Percentiles rank a stretch among this genome's conserved stretches.
Evolutionary conservation across 2,797 vertebrate species (phyloP).

Genomic region (Argya squamiceps): DNA sequence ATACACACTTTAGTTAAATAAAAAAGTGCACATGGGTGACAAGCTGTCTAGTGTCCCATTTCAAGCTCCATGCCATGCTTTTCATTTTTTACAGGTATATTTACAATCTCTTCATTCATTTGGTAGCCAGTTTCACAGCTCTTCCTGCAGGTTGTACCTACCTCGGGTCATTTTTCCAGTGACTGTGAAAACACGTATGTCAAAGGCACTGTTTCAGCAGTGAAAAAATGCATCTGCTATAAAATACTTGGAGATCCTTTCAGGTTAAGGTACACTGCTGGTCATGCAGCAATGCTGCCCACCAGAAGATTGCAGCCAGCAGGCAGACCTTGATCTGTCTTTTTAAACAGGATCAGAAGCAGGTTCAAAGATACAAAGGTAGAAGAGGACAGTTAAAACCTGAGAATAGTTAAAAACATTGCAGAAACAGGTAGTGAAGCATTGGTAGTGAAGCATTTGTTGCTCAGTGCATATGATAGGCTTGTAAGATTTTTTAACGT

Average conservation of each 20-base stretch:
- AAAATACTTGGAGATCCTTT: not conserved
- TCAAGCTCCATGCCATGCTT: not conserved
- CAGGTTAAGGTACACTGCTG: not conserved
- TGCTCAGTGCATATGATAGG: not conserved
- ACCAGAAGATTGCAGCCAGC: not conserved
- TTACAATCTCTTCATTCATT: not conserved
- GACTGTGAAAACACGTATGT: fast-evolving
- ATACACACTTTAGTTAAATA: not conserved
- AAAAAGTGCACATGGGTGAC: not conserved
- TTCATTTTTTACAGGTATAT: not conserved
- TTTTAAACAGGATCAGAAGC: not conserved
- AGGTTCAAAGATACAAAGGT: not conserved
- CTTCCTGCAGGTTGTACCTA: not conserved
- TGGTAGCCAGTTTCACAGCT: not conserved
- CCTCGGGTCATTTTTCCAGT: not conserved
- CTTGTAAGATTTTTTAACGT: not conserved
- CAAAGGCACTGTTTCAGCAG: not conserved
- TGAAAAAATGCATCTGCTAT: not conserved
- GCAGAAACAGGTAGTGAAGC: not conserved
- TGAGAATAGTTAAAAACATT: not conserved
- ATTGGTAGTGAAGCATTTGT: not conserved
- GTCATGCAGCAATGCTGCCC: not conserved
- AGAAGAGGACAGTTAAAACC: not conserved
- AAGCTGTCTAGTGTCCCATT: not conserved
- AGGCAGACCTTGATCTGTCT: not conserved